Conservation (phyloP, 2,113 vertebrate genomes). For the Anthoscopus minutus region DNA sequence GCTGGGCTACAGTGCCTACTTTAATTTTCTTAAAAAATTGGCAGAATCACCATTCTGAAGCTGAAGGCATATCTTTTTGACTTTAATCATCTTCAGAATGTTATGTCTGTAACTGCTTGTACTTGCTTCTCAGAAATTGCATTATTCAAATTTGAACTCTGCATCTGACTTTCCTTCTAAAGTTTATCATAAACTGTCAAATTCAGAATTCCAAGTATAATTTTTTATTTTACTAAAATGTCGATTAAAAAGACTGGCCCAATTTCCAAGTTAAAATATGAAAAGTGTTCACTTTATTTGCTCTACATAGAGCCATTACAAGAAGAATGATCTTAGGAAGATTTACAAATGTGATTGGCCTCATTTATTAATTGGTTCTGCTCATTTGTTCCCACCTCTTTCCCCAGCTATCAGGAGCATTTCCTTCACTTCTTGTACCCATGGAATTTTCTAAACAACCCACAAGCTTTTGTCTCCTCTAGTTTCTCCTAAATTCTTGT, state of each 20-base stretch:
- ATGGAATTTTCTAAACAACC: not conserved
- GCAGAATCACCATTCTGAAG: not conserved
- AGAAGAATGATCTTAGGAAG: not conserved
- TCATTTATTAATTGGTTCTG: not conserved
- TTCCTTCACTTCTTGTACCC: not conserved
- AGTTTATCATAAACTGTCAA: not conserved
- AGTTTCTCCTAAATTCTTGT: not conserved
- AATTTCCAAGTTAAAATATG: not conserved
- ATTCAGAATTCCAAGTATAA: not conserved
- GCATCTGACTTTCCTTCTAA: not conserved
- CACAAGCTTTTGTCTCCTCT: not conserved
- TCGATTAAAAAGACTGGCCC: not conserved
- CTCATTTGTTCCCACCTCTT: not conserved
- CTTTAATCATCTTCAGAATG: not conserved
- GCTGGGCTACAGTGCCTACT: not conserved
- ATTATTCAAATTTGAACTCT: constrained; percentile 25
- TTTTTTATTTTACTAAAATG: not conserved
- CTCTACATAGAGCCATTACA: not conserved
- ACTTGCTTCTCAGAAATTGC: not conserved
- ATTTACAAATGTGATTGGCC: not conserved
- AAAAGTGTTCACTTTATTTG: not conserved
- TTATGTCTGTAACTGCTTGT: not conserved
- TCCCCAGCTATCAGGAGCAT: not conserved
- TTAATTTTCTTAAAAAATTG: constrained; percentile 9
- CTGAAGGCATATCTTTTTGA: not conserved